Percentiles rank a stretch among this genome's conserved stretches.
These are phyloP conservation scores for Fistularia commersonii DNA, from an alignment of 2,797 vertebrate genomes.

Conservation along the genomic window DNA sequence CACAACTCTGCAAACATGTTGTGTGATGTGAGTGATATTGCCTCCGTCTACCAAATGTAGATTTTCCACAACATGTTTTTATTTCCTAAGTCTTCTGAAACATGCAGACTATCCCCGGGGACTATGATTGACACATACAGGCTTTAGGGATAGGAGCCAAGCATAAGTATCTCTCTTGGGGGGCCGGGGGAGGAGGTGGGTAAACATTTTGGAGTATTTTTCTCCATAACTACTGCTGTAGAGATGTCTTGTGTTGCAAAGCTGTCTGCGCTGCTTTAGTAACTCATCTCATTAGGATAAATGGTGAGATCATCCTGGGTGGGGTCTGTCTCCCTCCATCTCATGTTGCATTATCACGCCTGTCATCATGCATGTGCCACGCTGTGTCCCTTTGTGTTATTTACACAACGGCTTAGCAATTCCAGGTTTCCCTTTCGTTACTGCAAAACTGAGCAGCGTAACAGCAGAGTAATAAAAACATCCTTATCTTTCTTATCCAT, in stretches of 20 bases:
- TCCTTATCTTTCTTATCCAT: slow-evolving; percentile 51
- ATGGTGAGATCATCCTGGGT: slow-evolving; percentile 65
- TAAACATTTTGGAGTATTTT: slow-evolving; percentile 60
- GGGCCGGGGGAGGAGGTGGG: slow-evolving; percentile 8
- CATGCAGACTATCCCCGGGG: slow-evolving; percentile 55
- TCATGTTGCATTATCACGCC: slow-evolving; percentile 67
- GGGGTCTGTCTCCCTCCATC: slow-evolving; percentile 57
- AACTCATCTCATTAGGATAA: slow-evolving; percentile 67
- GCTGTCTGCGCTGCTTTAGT: slow-evolving; percentile 46
- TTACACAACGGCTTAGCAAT: slow-evolving; percentile 42
- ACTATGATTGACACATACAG: slow-evolving; percentile 66
- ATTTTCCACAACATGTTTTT: slow-evolving; percentile 66
- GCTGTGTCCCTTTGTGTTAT: slow-evolving; percentile 55
- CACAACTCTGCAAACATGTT: slow-evolving; percentile 57
- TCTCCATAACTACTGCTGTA: slow-evolving; percentile 42
- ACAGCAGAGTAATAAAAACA: slow-evolving; percentile 51
- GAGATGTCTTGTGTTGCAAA: slow-evolving; percentile 43
- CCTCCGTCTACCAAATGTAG: slow-evolving; percentile 65
- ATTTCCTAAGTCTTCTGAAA: slow-evolving; percentile 62
- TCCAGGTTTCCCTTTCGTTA: slow-evolving; percentile 19
- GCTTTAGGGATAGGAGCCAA: slow-evolving; percentile 66
- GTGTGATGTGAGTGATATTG: slow-evolving; percentile 49
- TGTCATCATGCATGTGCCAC: slow-evolving; percentile 57
- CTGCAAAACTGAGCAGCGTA: slow-evolving; percentile 25
- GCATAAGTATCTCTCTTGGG: slow-evolving; percentile 62